A percentile compares a stretch with the other conserved stretches of the same genome.
phyloP scores from a whole-genome alignment of 1,140 invertebrate species.

The Nomia melanderi region DNA sequence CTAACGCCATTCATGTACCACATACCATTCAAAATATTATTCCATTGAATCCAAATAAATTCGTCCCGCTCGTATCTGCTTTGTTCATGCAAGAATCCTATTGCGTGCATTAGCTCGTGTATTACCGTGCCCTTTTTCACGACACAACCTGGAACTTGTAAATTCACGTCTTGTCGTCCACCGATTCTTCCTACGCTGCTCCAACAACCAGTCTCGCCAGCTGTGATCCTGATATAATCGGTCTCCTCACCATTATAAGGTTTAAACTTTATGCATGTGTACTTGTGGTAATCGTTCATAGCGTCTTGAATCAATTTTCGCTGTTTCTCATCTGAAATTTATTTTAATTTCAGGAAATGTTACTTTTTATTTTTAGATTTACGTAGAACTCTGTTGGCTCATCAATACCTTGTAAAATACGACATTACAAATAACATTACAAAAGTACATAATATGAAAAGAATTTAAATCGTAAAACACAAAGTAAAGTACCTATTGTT shows the following conservation, averaged over 20 bases:
- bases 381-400: no score
- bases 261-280: constrained; percentile 89
- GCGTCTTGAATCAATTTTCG: constrained; percentile 83
- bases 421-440: no score
- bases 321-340: constrained; percentile 77
- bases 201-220: constrained; percentile 89
- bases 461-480: no score
- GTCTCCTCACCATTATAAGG: constrained; percentile 82
- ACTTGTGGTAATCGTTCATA: constrained; percentile 85
- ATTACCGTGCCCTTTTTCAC: constrained; percentile 88
- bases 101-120: constrained; percentile 92
- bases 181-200: constrained; percentile 88
- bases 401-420: no score
- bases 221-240: constrained; percentile 87
- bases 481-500: no score
- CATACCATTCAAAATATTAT: constrained; percentile 87
- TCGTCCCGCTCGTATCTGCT: constrained; percentile 90
- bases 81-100: constrained; percentile 94
- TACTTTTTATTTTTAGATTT: no score
- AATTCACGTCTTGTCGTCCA: constrained; percentile 87
- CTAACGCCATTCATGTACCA: not conserved
- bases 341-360: not conserved
- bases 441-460: no score
- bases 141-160: constrained; percentile 88
- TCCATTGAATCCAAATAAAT: constrained; percentile 86